Evolutionary conservation across 2,888 invertebrate species (phyloP).

Genomic region (Philereme transversata): DNA sequence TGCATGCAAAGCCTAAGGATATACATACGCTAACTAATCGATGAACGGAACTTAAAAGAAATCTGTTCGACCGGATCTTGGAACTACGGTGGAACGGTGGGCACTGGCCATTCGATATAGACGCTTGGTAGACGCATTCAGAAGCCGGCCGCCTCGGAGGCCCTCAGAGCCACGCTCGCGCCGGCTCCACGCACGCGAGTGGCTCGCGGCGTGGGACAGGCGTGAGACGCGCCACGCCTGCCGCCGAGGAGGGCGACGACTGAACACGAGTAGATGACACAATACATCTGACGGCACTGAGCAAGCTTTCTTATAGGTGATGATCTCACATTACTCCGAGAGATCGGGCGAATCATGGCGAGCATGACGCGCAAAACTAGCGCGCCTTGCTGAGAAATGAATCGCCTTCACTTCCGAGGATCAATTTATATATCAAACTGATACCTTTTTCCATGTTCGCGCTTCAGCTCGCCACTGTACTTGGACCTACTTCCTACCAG

Average conservation of each 20-base stretch:
- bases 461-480: conserved; percentile 99
- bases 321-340: conserved; percentile 71
- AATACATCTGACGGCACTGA: conserved; percentile 85
- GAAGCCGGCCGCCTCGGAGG: conserved; percentile 58
- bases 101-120: conserved; percentile 81
- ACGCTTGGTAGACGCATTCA: conserved; percentile 81
- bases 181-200: conserved; percentile 43
- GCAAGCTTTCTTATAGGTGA: conserved; percentile 81
- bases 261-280: conserved; percentile 82
- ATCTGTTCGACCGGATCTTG: conserved; percentile 78
- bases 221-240: conserved; percentile 48
- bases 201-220: conserved; percentile 45
- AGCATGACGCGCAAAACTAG: conserved; percentile 46
- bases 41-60: conserved; percentile 82
- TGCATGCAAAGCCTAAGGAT: conserved; percentile 82
- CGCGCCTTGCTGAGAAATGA: conserved; percentile 58
- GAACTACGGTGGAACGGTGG: conserved; percentile 69
- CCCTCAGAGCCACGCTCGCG: conserved; percentile 50
- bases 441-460: conserved; percentile 99
- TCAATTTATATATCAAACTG: conserved; percentile 77
- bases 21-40: conserved; percentile 81
- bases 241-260: conserved; percentile 56
- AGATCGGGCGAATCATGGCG: conserved; percentile 74
- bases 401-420: conserved; percentile 76
- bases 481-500: conserved; percentile 99